phyloP scores from a whole-genome alignment of 23 tunicate species.

The Styela plicata region DNA sequence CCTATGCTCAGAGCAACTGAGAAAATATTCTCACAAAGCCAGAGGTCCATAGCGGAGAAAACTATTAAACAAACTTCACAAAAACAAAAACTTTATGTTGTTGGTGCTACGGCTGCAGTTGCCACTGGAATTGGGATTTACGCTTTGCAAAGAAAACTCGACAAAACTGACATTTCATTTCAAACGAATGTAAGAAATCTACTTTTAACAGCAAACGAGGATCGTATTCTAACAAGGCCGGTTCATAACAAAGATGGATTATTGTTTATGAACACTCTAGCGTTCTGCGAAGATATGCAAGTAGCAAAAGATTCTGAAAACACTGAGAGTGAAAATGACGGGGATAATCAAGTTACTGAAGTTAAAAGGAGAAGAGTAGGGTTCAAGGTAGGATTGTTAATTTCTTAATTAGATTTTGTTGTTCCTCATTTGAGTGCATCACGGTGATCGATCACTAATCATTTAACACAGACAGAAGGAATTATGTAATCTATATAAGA shows the following conservation, averaged over 20 bases:
- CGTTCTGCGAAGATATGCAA: constrained; percentile 1
- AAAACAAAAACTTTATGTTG: not conserved
- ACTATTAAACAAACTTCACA: not conserved
- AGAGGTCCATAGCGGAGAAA: not conserved
- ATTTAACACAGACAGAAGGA: no score
- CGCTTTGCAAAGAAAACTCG: not conserved
- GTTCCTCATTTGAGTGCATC: not conserved
- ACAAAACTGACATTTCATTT: no score
- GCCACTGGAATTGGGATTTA: not conserved
- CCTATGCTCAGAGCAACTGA: not conserved
- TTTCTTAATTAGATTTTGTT: not conserved
- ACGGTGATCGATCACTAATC: no score
- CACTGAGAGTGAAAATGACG: not conserved
- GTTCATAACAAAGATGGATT: not conserved
- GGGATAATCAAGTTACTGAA: not conserved
- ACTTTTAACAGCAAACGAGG: not conserved
- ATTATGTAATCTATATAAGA: not conserved
- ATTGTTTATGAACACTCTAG: not conserved
- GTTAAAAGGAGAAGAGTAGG: constrained; percentile 5
- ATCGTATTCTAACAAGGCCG: not conserved
- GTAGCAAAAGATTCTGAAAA: not conserved
- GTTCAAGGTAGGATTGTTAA: constrained; percentile 16
- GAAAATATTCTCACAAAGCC: not conserved
- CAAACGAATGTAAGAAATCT: not conserved
- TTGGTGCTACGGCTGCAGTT: not conserved